Percentiles rank a stretch among this genome's conserved stretches.
Conservation (phyloP, 2,113 vertebrate species). For the Ploceus nigricollis region DNA sequence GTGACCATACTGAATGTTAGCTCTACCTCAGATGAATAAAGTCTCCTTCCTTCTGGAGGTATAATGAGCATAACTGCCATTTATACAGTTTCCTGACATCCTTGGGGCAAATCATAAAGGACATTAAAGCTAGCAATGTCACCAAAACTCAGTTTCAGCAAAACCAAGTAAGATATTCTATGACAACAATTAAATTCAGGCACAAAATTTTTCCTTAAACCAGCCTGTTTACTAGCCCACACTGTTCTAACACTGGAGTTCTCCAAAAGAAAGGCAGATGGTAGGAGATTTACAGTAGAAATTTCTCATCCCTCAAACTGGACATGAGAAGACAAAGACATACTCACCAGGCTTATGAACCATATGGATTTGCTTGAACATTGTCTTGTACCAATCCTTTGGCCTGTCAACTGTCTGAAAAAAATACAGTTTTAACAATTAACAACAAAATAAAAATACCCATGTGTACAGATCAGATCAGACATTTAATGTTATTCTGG, state of each 20-base stretch:
- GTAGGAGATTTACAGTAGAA: neutral
- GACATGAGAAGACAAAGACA: neutral
- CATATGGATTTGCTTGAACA: constrained; percentile 99
- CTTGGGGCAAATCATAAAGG: neutral
- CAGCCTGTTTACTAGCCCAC: neutral
- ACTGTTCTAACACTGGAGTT: neutral
- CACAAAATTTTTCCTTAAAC: neutral
- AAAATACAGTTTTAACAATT: constrained; percentile 37
- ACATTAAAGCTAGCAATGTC: neutral
- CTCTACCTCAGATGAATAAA: neutral
- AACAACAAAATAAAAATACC: neutral
- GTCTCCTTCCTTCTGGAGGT: neutral
- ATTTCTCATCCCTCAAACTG: neutral
- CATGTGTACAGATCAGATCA: neutral
- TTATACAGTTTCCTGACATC: neutral
- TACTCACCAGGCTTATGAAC: constrained; percentile 92
- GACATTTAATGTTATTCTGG: neutral
- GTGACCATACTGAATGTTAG: neutral
- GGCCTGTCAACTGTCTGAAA: constrained; percentile 94
- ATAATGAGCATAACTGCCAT: neutral
- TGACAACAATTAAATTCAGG: neutral
- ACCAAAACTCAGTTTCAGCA: neutral
- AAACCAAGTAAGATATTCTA: neutral
- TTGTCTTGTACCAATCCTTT: constrained; percentile 99
- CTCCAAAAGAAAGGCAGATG: neutral